These are phyloP conservation scores for Mormoops blainvillei DNA, from an alignment of 2,113 vertebrate genomes.

Conservation along the genomic window DNA sequence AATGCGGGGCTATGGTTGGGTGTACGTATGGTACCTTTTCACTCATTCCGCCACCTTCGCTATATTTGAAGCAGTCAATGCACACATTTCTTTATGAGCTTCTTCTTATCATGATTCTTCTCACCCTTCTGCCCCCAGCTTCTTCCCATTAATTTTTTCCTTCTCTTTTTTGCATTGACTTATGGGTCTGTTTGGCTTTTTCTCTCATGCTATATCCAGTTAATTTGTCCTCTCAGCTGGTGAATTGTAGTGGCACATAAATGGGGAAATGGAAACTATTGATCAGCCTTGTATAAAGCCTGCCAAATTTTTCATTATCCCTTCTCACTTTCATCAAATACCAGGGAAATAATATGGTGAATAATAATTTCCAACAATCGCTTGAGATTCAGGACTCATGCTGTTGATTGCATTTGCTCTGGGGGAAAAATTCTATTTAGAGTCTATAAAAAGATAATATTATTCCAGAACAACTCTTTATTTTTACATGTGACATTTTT, in stretches of 20 bases:
- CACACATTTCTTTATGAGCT: neutral
- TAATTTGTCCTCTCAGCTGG: neutral
- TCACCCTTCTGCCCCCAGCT: neutral
- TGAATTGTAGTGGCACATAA: conserved; percentile 45
- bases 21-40: neutral
- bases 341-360: neutral
- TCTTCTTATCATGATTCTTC: neutral
- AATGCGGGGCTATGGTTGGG: neutral
- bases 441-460: neutral
- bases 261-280: conserved; percentile 48
- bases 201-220: neutral
- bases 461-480: neutral
- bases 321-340: conserved; percentile 12
- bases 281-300: conserved; percentile 31
- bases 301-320: conserved; percentile 41
- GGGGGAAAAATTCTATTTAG: neutral
- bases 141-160: neutral
- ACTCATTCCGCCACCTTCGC: neutral
- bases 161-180: neutral
- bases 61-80: too few species aligned
- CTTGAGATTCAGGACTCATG: neutral
- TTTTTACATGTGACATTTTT: conserved; percentile 33
- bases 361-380: neutral
- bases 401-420: neutral
- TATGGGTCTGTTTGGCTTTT: neutral